Conservation (phyloP, 1,140 invertebrate genomes). For the Calephelis nemesis region DNA sequence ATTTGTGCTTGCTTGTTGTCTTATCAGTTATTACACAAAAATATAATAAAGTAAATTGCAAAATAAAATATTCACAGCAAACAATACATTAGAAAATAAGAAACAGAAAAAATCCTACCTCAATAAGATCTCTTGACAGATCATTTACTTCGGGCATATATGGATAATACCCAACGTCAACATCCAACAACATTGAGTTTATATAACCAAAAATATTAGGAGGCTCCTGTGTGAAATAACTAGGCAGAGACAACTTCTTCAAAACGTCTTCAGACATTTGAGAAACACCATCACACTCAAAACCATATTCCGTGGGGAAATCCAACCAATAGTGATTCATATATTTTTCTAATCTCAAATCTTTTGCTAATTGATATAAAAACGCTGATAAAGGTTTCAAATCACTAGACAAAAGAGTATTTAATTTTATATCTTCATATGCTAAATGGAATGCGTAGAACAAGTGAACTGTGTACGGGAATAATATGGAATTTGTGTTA, state of each 20-base stretch:
- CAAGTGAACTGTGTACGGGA: constrained; percentile 86
- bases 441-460: constrained; percentile 92
- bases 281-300: constrained; percentile 63
- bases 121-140: constrained; percentile 86
- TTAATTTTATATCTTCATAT: constrained; percentile 95
- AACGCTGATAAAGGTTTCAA: constrained; percentile 85
- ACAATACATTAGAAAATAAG: too few species aligned
- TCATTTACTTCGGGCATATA: constrained; percentile 85
- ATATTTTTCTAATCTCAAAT: constrained; percentile 87
- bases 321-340: constrained; percentile 92
- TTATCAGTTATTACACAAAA: constrained; percentile 3
- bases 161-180: constrained; percentile 81
- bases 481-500: constrained; percentile 85
- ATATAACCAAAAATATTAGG: constrained; percentile 86
- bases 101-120: constrained; percentile 74
- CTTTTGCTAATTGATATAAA: constrained; percentile 88
- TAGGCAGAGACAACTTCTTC: constrained; percentile 82
- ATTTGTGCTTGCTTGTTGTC: too few species aligned
- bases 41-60: not conserved
- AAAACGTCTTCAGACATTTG: constrained; percentile 79
- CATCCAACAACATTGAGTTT: constrained; percentile 81
- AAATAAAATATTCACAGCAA: too few species aligned
- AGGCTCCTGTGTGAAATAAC: constrained; percentile 82
- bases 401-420: constrained; percentile 84
- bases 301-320: constrained; percentile 83